Base-by-base conservation (phyloP, 2,888 invertebrate genomes). In the Hetaerina titia region DNA sequence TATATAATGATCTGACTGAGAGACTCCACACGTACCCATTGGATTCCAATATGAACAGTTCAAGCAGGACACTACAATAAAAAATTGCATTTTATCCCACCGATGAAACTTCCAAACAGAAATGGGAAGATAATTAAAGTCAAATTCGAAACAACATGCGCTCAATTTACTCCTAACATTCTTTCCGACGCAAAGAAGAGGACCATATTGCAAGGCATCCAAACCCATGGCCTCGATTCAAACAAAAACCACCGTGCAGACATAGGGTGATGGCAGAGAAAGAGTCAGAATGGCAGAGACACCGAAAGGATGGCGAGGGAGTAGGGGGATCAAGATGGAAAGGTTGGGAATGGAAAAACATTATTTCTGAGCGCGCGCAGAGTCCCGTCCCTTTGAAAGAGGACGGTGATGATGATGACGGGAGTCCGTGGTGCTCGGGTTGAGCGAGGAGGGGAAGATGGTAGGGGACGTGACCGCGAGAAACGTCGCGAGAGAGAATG, bases 401-500 rank as follows among this genome's bases (percentile, higher is more conserved):
- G n/a, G 22, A 4, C 69, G 69, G n/a, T 69, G 69, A 69, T 69
- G 69, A 69, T 69, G 69, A 69, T 19, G 15, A 19, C 19, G 17
- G 19, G 60, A 17, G 60, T 60, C 17, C 60, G 13, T 17, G 60
- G 60, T 11, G 11, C 60, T 15, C 13, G 60, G 60, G 64, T 19
- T 64, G 64, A 64, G 17, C 6, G 7, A 22, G 9, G 17, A 45
- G 88, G 63, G 64, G 31, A 31, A 64, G 64, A 64, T 63, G 60
- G 22, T 13, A 13, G 7, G 9, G 90, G 19, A 64, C 64, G 22
- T n/a, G 22, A 64, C 90, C 90, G 64, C 64, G 90, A 64, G 90
- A 64, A 58, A 90, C 25, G 58, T 45, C 90, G 31, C 90, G 90
- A 90, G 90, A 60, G 63, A 63, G 64, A 22, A n/a, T 17, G 88